These are phyloP conservation scores for Melipona bicolor DNA, from an alignment of 2,888 invertebrate genomes.

Conservation along the genomic window DNA sequence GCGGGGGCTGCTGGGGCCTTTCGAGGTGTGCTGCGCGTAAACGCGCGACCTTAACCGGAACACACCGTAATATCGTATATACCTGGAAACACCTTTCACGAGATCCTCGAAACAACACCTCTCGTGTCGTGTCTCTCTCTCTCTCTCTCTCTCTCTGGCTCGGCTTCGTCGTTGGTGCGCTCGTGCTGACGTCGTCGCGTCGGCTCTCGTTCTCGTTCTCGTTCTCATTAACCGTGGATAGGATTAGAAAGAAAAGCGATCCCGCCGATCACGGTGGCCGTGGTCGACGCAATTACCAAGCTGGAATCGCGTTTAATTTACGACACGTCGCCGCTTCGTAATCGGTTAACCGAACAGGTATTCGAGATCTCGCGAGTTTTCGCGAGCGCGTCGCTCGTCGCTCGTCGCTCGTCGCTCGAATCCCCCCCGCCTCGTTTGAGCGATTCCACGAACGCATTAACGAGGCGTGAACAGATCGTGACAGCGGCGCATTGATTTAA, in stretches of 20 bases:
- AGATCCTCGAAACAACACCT: background rate
- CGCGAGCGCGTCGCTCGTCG: conserved; percentile 33
- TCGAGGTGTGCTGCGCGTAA: conserved; percentile 35
- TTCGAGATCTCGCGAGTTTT: background rate
- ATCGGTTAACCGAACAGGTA: background rate
- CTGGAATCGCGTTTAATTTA: background rate
- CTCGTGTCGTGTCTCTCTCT: too few species aligned
- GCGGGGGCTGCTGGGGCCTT: background rate
- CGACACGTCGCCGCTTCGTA: background rate
- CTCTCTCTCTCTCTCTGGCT: background rate
- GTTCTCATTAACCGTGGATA: too few species aligned
- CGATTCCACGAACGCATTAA: conserved; percentile 77
- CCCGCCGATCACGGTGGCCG: too few species aligned
- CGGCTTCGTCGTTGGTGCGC: background rate
- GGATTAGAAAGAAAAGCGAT: too few species aligned
- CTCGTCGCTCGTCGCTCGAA: too few species aligned
- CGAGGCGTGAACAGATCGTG: conserved; percentile 82
- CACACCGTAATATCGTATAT: conserved; percentile 38
- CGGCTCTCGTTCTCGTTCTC: too few species aligned
- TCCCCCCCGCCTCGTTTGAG: conserved; percentile 57
- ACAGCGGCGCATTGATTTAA: conserved; percentile 83
- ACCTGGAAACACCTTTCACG: conserved; percentile 34
- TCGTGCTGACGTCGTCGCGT: background rate
- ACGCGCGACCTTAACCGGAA: conserved; percentile 54
- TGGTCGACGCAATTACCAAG: background rate